Percentiles rank a stretch among this genome's conserved stretches.
These are phyloP conservation scores for Pocillopora meandrina DNA, from an alignment of 92 coral and sea anemone species.

Conservation along the genomic window DNA sequence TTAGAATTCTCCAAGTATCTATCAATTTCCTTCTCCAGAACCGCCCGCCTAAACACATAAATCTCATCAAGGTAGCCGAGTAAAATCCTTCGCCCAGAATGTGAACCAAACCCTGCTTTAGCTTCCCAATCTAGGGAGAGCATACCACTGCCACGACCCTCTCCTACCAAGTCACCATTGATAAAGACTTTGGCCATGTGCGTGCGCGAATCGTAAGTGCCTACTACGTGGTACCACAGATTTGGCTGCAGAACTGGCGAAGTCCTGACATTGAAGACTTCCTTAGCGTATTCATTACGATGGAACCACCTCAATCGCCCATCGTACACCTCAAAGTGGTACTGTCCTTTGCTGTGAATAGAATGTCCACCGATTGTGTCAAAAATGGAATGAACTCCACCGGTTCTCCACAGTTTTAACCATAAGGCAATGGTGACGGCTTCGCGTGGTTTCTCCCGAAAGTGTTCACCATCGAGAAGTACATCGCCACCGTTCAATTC, in stretches of 20 bases:
- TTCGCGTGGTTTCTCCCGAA: constrained; percentile 80
- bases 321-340: constrained; percentile 69
- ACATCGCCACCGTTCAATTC: constrained; percentile 81
- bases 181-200: constrained; percentile 75
- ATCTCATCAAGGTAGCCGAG: constrained; percentile 86
- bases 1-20: constrained; percentile 66
- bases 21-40: constrained; percentile 68
- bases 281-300: constrained; percentile 68
- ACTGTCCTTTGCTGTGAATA: constrained; percentile 59
- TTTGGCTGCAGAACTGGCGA: constrained; percentile 68
- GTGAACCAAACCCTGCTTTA: constrained; percentile 83
- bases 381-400: constrained; percentile 81
- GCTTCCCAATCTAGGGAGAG: constrained; percentile 88
- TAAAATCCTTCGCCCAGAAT: constrained; percentile 59
- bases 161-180: constrained; percentile 77
- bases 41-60: constrained; percentile 83
- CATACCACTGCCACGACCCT: constrained; percentile 77
- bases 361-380: constrained; percentile 72
- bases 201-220: constrained; percentile 85
- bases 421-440: constrained; percentile 90
- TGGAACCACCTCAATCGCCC: constrained; percentile 91
- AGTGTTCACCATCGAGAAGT: constrained; percentile 68
- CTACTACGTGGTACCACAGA: constrained; percentile 91
- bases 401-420: constrained; percentile 77
- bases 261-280: constrained; percentile 71